Conservation (phyloP, 2,888 invertebrate species). For the Pilophorus perplexus region DNA sequence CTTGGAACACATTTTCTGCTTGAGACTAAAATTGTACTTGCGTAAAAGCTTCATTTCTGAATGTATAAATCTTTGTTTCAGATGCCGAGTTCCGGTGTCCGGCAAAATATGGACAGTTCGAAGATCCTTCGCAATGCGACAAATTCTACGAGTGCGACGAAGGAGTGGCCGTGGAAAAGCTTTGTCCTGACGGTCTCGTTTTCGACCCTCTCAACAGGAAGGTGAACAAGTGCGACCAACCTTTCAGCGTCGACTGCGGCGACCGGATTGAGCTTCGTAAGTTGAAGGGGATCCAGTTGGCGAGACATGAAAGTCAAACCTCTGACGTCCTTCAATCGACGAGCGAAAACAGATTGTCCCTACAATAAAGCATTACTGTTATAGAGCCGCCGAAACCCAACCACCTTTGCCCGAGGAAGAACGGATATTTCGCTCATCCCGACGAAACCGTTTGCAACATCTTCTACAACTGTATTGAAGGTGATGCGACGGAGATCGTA, state of each 20-base stretch:
- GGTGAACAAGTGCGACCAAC: constrained; percentile 87
- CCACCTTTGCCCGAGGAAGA: constrained; percentile 73
- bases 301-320: not conserved
- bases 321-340: too few species aligned
- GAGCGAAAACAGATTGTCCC: too few species aligned
- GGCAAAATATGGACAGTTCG: constrained; percentile 75
- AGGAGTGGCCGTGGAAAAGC: constrained; percentile 67
- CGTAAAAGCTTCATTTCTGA: too few species aligned
- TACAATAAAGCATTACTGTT: too few species aligned
- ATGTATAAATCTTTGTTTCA: too few species aligned
- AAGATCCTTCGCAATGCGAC: constrained; percentile 78
- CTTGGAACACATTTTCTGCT: too few species aligned
- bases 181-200: constrained; percentile 85
- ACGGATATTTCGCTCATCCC: constrained; percentile 89
- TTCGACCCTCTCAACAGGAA: constrained; percentile 82
- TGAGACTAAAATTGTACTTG: too few species aligned
- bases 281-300: too few species aligned
- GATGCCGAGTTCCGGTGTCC: constrained; percentile 70
- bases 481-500: constrained; percentile 71
- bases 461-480: constrained; percentile 87
- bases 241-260: constrained; percentile 88
- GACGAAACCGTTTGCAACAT: constrained; percentile 76
- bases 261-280: constrained; percentile 85
- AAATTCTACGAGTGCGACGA: constrained; percentile 79
- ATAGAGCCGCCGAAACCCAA: constrained; percentile 74